Evolutionary conservation across 2,113 vertebrate species (phyloP).

Genomic region (Pomatorhinus ruficollis): DNA sequence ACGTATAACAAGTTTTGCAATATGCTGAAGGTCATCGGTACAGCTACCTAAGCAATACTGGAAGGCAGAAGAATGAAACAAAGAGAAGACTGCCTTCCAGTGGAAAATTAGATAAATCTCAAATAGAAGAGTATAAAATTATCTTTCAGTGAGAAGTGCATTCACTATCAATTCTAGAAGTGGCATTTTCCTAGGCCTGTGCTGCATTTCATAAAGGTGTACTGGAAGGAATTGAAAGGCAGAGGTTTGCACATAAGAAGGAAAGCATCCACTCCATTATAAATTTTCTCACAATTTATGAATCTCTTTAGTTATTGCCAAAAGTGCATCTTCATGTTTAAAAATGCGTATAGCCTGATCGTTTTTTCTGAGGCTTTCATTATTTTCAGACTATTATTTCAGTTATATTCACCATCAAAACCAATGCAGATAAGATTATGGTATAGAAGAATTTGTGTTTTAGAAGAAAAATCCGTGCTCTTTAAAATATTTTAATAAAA

Average conservation of each 20-base stretch:
- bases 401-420: slow-evolving; percentile 62
- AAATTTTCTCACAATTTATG: not conserved
- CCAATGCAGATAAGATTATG: not conserved
- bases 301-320: not conserved
- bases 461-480: slow-evolving; percentile 42
- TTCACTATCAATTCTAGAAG: not conserved
- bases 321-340: not conserved
- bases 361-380: not conserved
- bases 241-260: not conserved
- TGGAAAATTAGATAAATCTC: not conserved
- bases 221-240: not conserved
- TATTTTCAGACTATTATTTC: slow-evolving; percentile 60
- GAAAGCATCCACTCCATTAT: not conserved
- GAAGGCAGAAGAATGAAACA: slow-evolving; percentile 8
- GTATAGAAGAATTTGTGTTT: slow-evolving; percentile 36
- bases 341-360: not conserved
- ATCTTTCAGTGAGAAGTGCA: not conserved
- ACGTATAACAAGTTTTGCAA: not conserved
- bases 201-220: not conserved
- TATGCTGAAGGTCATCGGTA: not conserved
- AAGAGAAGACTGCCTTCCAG: slow-evolving; percentile 27
- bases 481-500: slow-evolving; percentile 50
- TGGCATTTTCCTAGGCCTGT: not conserved
- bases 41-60: not conserved
- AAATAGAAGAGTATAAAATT: not conserved